Percentiles rank a stretch among this genome's conserved stretches.
Evolutionary conservation across 2,888 invertebrate genomes (phyloP).

Genomic region (Aricia artaxerxes): DNA sequence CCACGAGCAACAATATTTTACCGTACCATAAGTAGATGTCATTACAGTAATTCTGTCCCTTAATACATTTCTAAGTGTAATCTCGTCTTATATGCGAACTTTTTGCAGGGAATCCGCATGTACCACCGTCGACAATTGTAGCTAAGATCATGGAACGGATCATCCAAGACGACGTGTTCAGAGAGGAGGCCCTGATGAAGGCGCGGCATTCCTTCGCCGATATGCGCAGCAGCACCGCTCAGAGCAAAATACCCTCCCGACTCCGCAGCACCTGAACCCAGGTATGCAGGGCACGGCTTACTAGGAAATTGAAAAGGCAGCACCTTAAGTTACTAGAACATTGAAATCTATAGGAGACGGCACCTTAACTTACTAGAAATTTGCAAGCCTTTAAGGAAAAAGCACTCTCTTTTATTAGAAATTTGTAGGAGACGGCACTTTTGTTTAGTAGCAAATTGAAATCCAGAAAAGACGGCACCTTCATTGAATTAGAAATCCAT

Average conservation of each 20-base stretch:
- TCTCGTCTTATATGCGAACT: neutral
- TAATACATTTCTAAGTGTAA: neutral
- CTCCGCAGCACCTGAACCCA: constrained; percentile 42
- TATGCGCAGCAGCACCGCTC: constrained; percentile 60
- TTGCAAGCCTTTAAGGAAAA: neutral
- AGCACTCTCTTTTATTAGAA: neutral
- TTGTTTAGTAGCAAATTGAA: too few species aligned
- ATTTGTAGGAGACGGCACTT: too few species aligned
- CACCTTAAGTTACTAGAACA: constrained; percentile 36
- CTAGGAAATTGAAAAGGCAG: constrained; percentile 32
- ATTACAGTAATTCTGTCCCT: too few species aligned
- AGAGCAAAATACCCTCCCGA: constrained; percentile 54
- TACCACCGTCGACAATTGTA: constrained; percentile 89
- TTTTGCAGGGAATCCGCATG: constrained; percentile 85
- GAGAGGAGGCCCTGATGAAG: constrained; percentile 66
- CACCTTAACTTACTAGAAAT: constrained; percentile 34
- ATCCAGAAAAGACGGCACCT: too few species aligned
- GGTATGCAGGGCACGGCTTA: constrained; percentile 4
- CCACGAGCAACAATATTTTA: too few species aligned
- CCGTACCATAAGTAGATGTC: too few species aligned
- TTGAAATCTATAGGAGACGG: constrained; percentile 31
- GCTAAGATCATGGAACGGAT: constrained; percentile 89
- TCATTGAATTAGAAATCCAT: neutral
- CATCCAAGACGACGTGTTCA: constrained; percentile 79
- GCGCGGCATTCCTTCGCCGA: constrained; percentile 73